Percentiles rank a stretch among this genome's conserved stretches.
Evolutionary conservation across 2,888 invertebrate genomes (phyloP).

Genomic region (Noctuana brunneofusca): DNA sequence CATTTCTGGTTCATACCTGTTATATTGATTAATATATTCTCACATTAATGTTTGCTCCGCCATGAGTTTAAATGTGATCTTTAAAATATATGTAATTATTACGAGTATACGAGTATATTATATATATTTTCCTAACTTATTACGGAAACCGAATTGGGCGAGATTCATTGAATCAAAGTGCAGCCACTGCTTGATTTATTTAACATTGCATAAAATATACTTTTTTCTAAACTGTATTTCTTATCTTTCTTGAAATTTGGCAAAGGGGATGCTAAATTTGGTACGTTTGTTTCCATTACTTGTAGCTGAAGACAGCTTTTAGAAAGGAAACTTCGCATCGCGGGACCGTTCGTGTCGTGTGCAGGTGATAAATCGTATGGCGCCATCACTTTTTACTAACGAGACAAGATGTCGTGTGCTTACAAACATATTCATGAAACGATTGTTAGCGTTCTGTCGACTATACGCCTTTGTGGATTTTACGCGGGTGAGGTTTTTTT

Average conservation of each 20-base stretch:
- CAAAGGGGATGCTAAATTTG: slow-evolving; percentile 35
- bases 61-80: too few relatives aligned
- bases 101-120: too few relatives aligned
- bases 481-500: slow-evolving; percentile 50
- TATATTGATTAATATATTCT: too few relatives aligned
- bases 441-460: slow-evolving; percentile 60
- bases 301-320: slow-evolving; percentile 56
- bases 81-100: too few relatives aligned
- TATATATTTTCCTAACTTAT: too few relatives aligned
- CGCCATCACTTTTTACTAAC: slow-evolving; percentile 78
- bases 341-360: slow-evolving; percentile 61
- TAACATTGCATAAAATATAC: too few relatives aligned
- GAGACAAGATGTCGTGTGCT: slow-evolving; percentile 75
- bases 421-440: slow-evolving; percentile 69
- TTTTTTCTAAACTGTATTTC: background rate
- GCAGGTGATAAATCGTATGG: slow-evolving; percentile 77
- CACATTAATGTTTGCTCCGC: too few relatives aligned
- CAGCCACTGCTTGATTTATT: too few relatives aligned
- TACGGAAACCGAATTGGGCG: too few relatives aligned
- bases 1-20: too few relatives aligned
- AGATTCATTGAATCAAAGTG: too few relatives aligned
- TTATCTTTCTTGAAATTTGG: background rate
- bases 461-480: slow-evolving; percentile 52
- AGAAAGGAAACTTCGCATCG: slow-evolving; percentile 58
- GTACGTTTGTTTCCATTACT: slow-evolving; percentile 61